Evolutionary conservation across 2,888 invertebrate species (phyloP), one percentile per base, ranked within the genome.

Genomic region (Heliconius charithonia): DNA sequence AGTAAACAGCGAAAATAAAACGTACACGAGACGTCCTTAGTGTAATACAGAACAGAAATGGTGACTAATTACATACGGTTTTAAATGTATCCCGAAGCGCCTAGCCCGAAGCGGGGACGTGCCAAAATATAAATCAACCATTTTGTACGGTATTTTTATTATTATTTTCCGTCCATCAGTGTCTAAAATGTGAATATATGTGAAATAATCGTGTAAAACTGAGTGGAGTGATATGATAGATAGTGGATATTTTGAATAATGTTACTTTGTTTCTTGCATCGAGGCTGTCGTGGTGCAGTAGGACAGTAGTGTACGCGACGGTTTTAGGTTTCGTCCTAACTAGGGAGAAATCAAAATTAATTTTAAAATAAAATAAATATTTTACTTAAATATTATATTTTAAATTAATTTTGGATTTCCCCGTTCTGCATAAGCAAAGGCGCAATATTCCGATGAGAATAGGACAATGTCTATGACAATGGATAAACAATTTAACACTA

Each of bases 61-160:
- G 27, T 74, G 62, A 74, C 63, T 74, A 74, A 74, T 74, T 74
- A 45, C 63, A 45, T 74, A 32, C 72, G 22, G 3, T 65, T 74
- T 74, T 22, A 65, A 74, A 63, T 37, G 56, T 32, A 37, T 56
- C 32, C 72, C 13, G 72, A 56, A 59, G 59, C 72, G 72, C 56
- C n/a, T 59, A 6, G 72, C 56, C 13, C 37, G 41, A 32, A 32
- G 32, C 72, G 56, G 27, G 32, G 72, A 59, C 72, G 72, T 72
- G 72, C 72, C 72, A 72, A 72, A 72, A 72, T 59, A 72, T 72
- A 72, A 72, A 72, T 59, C 72, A 72, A 72, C 72, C 56, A 32
- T 72, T 72, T 72, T 56, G 59, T 72, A 72, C 32, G 7, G 56
- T 56, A 32, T 72, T 72, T 72, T 72, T 59, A 32, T 59, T 32